phyloP scores from a whole-genome alignment of 2,797 vertebrate species.

The Malurus splendens region DNA sequence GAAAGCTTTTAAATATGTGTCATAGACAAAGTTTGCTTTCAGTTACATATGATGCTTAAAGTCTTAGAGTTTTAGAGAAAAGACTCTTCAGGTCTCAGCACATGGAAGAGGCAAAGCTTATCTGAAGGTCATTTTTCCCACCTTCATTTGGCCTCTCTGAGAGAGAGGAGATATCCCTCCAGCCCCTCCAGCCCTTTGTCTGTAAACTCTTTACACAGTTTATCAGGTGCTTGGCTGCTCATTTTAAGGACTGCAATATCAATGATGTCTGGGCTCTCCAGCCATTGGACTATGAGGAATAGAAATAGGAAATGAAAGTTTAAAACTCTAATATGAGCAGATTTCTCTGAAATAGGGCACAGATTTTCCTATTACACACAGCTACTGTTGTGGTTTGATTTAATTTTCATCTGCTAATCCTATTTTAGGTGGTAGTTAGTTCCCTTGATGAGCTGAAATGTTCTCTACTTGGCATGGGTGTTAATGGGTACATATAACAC shows the following conservation, averaged over 20 bases:
- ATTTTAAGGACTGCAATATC: not conserved
- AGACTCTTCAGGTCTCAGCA: not conserved
- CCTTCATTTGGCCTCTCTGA: not conserved
- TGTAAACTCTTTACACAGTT: not conserved
- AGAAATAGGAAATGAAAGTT: not conserved
- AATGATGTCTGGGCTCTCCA: not conserved
- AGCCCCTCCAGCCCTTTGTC: not conserved
- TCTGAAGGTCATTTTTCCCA: not conserved
- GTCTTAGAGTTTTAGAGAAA: not conserved
- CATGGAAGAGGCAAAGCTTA: not conserved
- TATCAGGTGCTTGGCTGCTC: not conserved
- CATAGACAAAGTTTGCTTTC: not conserved
- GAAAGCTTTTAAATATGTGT: not conserved
- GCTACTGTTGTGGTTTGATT: not conserved
- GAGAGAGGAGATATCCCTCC: not conserved
- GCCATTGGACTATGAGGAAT: not conserved
- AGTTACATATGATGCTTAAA: not conserved
- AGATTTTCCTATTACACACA: not conserved
- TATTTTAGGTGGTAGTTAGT: not conserved
- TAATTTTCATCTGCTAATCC: not conserved
- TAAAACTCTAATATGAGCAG: not conserved
- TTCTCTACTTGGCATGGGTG: not conserved
- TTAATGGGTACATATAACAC: not conserved
- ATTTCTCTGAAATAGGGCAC: not conserved
- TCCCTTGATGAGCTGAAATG: not conserved